phyloP scores from a whole-genome alignment of 2,888 invertebrate species.

The Parnassius smintheus region DNA sequence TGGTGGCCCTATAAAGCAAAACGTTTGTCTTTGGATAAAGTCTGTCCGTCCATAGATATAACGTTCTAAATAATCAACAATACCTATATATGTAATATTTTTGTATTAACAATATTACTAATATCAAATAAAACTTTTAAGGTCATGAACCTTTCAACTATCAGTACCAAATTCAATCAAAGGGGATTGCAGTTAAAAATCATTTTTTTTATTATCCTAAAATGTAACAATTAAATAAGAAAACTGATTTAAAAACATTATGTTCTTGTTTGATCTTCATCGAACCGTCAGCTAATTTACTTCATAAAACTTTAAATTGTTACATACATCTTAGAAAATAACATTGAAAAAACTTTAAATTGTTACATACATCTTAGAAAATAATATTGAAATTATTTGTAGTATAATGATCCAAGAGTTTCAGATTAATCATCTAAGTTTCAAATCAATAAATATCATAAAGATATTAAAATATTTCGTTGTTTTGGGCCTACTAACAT shows the following conservation, averaged over 20 bases:
- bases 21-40: constrained; percentile 34
- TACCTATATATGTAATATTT: constrained; percentile 4
- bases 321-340: too few species aligned
- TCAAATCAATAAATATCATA: constrained; percentile 2
- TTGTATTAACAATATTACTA: constrained; percentile 4
- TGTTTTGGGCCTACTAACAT: constrained; percentile 21
- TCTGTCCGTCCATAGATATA: constrained; percentile 53
- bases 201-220: too few species aligned
- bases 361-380: too few species aligned
- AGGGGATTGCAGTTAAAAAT: too few species aligned
- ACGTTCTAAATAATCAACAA: constrained; percentile 25
- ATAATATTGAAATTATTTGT: background rate
- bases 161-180: too few species aligned
- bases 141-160: background rate
- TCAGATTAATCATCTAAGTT: constrained; percentile 6
- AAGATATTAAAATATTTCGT: constrained; percentile 14
- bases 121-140: constrained; percentile 1
- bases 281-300: too few species aligned
- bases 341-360: too few species aligned
- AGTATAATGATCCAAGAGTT: constrained; percentile 11
- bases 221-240: too few species aligned
- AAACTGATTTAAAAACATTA: too few species aligned
- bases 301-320: too few species aligned
- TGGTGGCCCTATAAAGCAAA: constrained; percentile 45
- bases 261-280: too few species aligned